Evolutionary conservation across 2,797 vertebrate species (phyloP).

Genomic region (Kryptopterus vitreolus): DNA sequence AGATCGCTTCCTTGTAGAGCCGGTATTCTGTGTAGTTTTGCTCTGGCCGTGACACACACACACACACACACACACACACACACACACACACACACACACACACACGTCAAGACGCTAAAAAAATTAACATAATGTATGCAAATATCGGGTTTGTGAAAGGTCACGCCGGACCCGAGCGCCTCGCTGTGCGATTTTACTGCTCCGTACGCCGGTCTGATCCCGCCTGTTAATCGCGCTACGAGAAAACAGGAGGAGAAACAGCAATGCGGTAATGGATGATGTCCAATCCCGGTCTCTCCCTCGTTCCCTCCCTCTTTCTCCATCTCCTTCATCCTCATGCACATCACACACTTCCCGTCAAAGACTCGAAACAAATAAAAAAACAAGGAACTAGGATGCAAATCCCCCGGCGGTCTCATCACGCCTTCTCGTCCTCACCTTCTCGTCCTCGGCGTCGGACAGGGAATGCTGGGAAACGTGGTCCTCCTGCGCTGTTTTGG

Average conservation of each 20-base stretch:
- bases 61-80: no score
- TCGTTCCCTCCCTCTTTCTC: no score
- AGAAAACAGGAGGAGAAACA: neutral
- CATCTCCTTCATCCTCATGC: neutral
- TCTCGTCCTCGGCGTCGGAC: conserved; percentile 61
- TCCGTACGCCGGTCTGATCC: neutral
- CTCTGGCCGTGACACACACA: neutral
- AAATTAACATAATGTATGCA: no score
- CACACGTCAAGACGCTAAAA: no score
- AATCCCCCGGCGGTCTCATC: neutral
- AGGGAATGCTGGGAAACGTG: conserved; percentile 65
- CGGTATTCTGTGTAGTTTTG: neutral
- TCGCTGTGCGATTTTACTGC: no score
- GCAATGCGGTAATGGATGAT: neutral
- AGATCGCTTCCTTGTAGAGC: neutral
- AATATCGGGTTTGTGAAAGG: neutral
- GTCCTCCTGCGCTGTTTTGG: conserved; percentile 79
- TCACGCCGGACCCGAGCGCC: neutral
- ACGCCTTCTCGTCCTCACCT: conserved; percentile 72
- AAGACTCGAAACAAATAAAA: no score
- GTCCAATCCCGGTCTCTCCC: no score
- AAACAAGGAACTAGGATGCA: neutral
- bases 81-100: neutral
- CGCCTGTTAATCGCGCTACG: neutral
- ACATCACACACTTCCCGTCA: no score